These are phyloP conservation scores for Amorpha juglandis DNA, from an alignment of 2,888 invertebrate species.

Conservation along the genomic window DNA sequence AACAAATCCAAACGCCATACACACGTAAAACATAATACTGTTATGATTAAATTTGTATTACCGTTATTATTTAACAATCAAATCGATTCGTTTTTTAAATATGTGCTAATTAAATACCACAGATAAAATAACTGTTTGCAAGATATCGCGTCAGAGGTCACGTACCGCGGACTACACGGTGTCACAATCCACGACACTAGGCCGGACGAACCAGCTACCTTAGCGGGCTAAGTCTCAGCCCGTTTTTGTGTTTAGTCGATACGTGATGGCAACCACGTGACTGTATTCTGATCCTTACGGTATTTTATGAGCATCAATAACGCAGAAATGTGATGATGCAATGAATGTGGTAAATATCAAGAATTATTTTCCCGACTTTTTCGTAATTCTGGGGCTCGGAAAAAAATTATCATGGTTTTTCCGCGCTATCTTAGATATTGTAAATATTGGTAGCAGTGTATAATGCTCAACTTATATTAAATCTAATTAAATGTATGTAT, in stretches of 20 bases:
- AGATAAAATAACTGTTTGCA: not conserved
- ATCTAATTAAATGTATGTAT: no score
- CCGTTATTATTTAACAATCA: not conserved
- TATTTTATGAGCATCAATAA: not conserved
- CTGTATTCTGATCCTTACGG: not conserved
- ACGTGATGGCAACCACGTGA: no score
- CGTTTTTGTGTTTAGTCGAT: not conserved
- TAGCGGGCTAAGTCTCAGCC: not conserved
- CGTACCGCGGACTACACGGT: slow-evolving; percentile 19
- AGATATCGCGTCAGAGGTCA: slow-evolving; percentile 17
- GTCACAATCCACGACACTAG: not conserved
- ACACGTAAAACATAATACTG: not conserved
- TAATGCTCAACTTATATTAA: no score
- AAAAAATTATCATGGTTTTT: no score
- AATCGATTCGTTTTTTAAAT: not conserved
- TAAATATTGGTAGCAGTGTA: no score
- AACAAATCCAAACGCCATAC: not conserved
- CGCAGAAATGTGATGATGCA: no score
- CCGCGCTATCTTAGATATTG: no score
- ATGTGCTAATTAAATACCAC: not conserved
- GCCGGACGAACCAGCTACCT: slow-evolving; percentile 1
- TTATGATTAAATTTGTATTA: no score
- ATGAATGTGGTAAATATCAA: no score
- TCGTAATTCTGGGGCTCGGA: no score
- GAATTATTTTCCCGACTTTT: no score